Base-by-base conservation (phyloP, 2,888 invertebrate genomes). In the Pheosia tremula region DNA sequence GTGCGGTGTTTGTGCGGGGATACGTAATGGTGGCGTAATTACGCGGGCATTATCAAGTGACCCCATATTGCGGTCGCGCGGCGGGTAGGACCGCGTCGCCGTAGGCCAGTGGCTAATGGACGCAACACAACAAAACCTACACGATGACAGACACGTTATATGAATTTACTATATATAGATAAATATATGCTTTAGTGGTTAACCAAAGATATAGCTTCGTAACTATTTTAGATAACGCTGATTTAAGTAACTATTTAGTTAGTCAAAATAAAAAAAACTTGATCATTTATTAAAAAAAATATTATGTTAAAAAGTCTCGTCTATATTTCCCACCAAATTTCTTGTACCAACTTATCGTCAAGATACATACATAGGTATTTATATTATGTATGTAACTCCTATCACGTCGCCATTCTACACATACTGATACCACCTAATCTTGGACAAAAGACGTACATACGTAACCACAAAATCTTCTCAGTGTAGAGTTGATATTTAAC, bases 21-120 rank as follows among this genome's bases (percentile, higher is more conserved):
- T 75, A 72, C 72, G 84, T 88, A 90, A 88, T 89, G 83, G 84
- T 77, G 81, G 84, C 83, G 85, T 93, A 92, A 92, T 93, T 91
- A 92, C 87, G 79, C 86, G 83, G 82, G 80, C 85, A 90, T 91
- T 92, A 92, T 91, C 92, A 81, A 82, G 86, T 91, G 93, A 92
- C 92, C 92, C 88, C 87, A 89, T 91, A 90, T 88, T 90, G 91
- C 81, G 90, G 91, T 88, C 77, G 82, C 81, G 74, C 79, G 80
- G 75, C 68, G 68, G 71, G 63, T 68, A 64, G 74, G 73, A 73
- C 74, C 77, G 74, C 77, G 75, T 79, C 79, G 83, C 83, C 80
- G 69, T 72, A 61, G 79, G 83, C 80, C 71, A 68, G 67, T 71
- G 71, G 39, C 75, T 83, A 83, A 84, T 85, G 79, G 82, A 73